phyloP scores from a whole-genome alignment of 2,797 vertebrate genomes.

The Lithobates pipiens region DNA sequence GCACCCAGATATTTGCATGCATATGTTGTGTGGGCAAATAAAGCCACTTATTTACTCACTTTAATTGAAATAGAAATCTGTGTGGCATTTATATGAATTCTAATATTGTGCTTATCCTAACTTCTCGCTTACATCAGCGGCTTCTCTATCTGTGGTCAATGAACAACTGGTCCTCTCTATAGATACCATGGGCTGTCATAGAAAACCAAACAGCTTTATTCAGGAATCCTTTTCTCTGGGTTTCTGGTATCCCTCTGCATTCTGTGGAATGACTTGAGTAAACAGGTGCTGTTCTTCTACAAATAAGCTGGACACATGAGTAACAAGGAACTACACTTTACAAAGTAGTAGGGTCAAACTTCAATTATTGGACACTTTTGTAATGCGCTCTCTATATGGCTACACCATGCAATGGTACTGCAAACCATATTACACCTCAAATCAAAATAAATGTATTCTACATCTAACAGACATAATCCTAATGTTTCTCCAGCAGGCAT shows the following conservation, averaged over 20 bases:
- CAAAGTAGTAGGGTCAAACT: too few relatives aligned
- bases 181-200: slow-evolving; percentile 34
- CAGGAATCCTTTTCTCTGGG: slow-evolving; percentile 28
- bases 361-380: too few relatives aligned
- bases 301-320: slow-evolving; percentile 13
- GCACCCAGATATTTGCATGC: neutral
- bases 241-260: slow-evolving; percentile 27
- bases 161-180: slow-evolving; percentile 44
- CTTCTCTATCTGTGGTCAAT: slow-evolving; percentile 9
- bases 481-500: too few relatives aligned
- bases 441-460: too few relatives aligned
- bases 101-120: neutral
- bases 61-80: slow-evolving; percentile 3
- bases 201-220: slow-evolving; percentile 22
- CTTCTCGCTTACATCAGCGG: slow-evolving; percentile 43
- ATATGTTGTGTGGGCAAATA: slow-evolving; percentile 24
- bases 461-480: too few relatives aligned
- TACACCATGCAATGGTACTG: too few relatives aligned
- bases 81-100: neutral
- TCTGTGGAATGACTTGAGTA: slow-evolving; percentile 33
- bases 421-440: too few relatives aligned
- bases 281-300: slow-evolving; percentile 32
- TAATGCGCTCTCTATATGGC: too few relatives aligned
- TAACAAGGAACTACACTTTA: neutral
- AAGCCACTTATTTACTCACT: slow-evolving; percentile 7